These are phyloP conservation scores for Etheostoma spectabile DNA, from an alignment of 2,113 vertebrate species.

Conservation along the genomic window DNA sequence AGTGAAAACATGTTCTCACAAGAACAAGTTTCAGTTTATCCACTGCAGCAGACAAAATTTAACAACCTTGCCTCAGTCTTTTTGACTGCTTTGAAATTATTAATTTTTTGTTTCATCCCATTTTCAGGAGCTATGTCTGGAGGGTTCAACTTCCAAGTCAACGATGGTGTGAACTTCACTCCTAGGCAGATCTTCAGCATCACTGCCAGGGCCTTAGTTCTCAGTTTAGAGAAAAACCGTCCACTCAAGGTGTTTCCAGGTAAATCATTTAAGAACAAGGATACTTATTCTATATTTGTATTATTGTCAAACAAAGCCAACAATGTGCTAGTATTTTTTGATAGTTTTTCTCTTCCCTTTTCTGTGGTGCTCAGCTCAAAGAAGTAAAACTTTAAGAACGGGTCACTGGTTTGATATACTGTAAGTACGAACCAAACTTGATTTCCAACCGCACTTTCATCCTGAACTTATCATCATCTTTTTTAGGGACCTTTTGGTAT, in stretches of 20 bases:
- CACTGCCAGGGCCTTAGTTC: slow-evolving; percentile 84
- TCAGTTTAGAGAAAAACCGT: slow-evolving; percentile 87
- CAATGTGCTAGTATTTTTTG: not conserved
- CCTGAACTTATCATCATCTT: not conserved
- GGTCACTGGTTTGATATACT: not conserved
- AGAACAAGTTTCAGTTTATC: not conserved
- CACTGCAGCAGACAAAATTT: not conserved
- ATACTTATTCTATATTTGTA: not conserved
- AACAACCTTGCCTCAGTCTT: not conserved
- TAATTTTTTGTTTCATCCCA: slow-evolving; percentile 9
- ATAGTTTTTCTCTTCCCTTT: not conserved
- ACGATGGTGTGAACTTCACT: slow-evolving; percentile 91
- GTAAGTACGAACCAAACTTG: slow-evolving; percentile 1
- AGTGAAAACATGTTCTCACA: not conserved
- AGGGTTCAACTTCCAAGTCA: slow-evolving; percentile 93
- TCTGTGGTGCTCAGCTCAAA: not conserved
- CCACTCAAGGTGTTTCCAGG: slow-evolving; percentile 91
- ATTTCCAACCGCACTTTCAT: not conserved
- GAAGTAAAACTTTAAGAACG: not conserved
- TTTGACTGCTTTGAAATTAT: not conserved
- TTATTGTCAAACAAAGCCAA: not conserved
- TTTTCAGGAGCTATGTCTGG: slow-evolving; percentile 89
- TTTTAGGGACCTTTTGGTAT: not conserved
- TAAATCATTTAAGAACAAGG: slow-evolving; percentile 59
- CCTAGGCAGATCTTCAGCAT: slow-evolving; percentile 91